Conservation (phyloP, 2,113 vertebrate genomes). For the Centropus bengalensis region DNA sequence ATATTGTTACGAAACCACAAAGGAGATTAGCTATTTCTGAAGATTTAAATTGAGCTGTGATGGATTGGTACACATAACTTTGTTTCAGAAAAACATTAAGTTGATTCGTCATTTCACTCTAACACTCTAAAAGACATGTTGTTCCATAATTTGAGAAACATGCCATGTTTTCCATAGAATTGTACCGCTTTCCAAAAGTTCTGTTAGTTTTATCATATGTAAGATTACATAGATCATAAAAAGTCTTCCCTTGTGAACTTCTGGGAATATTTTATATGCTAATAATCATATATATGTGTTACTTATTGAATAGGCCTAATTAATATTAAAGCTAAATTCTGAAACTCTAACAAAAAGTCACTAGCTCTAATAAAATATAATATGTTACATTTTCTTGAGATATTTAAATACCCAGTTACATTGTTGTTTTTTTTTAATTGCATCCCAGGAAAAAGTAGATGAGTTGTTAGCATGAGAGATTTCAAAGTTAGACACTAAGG, state of each 20-base stretch:
- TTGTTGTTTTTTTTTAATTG: neutral
- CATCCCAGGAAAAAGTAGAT: neutral
- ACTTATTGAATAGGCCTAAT: neutral
- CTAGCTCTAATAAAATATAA: neutral
- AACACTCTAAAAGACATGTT: neutral
- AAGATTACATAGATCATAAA: accelerated
- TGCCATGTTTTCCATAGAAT: neutral
- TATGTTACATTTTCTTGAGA: neutral
- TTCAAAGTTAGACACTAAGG: neutral
- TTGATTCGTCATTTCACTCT: neutral
- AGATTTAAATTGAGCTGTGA: neutral
- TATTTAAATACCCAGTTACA: neutral
- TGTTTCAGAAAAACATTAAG: neutral
- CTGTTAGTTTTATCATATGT: neutral
- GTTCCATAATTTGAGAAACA: neutral
- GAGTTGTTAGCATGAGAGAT: neutral
- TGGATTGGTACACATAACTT: neutral
- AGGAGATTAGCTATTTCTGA: neutral
- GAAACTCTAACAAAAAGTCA: neutral
- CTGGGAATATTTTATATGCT: neutral
- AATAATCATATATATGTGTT: neutral
- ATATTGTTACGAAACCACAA: neutral
- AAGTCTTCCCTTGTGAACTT: neutral
- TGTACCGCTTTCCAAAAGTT: neutral
- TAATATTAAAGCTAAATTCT: neutral